Evolutionary conservation across 2,888 invertebrate species (phyloP).

Genomic region (Pomacea canaliculata): DNA sequence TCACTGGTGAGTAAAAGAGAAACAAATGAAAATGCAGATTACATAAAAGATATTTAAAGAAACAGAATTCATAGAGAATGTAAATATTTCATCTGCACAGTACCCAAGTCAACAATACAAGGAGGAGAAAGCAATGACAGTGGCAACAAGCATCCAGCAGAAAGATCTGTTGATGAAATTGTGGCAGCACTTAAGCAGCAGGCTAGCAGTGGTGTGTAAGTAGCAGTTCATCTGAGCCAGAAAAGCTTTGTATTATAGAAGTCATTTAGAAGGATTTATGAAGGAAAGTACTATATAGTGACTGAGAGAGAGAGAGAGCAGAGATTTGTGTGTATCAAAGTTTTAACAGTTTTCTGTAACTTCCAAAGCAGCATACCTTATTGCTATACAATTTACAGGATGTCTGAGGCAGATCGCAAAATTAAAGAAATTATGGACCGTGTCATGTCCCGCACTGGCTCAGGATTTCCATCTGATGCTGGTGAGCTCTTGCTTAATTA

Average conservation of each 20-base stretch:
- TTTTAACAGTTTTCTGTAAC: too few relatives aligned
- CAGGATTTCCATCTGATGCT: slow-evolving; percentile 32
- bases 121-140: slow-evolving; percentile 36
- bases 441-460: slow-evolving; percentile 61
- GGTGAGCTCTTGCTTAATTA: neutral
- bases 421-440: slow-evolving; percentile 67
- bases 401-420: slow-evolving; percentile 64
- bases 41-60: neutral
- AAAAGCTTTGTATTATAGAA: neutral
- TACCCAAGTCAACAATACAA: slow-evolving; percentile 37
- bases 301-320: neutral
- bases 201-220: slow-evolving; percentile 53
- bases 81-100: neutral
- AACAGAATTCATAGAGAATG: neutral
- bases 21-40: neutral
- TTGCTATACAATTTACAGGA: slow-evolving; percentile 39
- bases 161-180: slow-evolving; percentile 68
- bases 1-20: slow-evolving; percentile 8
- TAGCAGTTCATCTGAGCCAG: slow-evolving; percentile 8
- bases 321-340: too few relatives aligned
- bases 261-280: neutral
- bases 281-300: too few relatives aligned
- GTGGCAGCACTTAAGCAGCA: slow-evolving; percentile 62
- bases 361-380: too few relatives aligned
- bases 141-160: slow-evolving; percentile 38